These are phyloP conservation scores for Aplysina aerophoba DNA, from an alignment of 37 sponge, comb jelly and placozoan genomes.

Conservation along the genomic window DNA sequence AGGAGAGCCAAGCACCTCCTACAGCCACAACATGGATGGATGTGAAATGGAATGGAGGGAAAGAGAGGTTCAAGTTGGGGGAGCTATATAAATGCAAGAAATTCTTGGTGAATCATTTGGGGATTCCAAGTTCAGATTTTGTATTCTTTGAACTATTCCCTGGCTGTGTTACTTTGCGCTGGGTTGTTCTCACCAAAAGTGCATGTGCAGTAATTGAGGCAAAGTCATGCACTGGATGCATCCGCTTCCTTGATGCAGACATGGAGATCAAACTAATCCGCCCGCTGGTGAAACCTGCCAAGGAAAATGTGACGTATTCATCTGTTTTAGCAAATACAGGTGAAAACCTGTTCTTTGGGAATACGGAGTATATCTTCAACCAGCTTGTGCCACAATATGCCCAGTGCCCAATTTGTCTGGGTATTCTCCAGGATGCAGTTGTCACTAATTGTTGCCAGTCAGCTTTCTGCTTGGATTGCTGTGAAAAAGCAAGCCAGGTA, in stretches of 20 bases:
- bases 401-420: constrained; percentile 4
- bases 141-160: neutral
- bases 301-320: too few species aligned
- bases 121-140: neutral
- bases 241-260: neutral
- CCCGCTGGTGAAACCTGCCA: neutral
- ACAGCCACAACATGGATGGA: neutral
- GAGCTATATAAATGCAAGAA: constrained; percentile 11
- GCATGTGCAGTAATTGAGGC: neutral
- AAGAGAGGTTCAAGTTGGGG: neutral
- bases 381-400: neutral
- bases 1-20: too few species aligned
- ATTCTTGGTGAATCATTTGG: neutral
- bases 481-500: neutral
- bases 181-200: neutral
- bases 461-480: neutral
- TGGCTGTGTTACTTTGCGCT: constrained; percentile 6
- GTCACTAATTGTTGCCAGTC: neutral
- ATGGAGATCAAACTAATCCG: neutral
- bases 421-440: neutral
- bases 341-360: neutral
- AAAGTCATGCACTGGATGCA: neutral
- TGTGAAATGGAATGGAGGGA: constrained; percentile 4
- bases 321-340: neutral
- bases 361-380: neutral